These are phyloP conservation scores for Plestiodon gilberti DNA, from an alignment of 2,113 vertebrate genomes.

Conservation along the genomic window DNA sequence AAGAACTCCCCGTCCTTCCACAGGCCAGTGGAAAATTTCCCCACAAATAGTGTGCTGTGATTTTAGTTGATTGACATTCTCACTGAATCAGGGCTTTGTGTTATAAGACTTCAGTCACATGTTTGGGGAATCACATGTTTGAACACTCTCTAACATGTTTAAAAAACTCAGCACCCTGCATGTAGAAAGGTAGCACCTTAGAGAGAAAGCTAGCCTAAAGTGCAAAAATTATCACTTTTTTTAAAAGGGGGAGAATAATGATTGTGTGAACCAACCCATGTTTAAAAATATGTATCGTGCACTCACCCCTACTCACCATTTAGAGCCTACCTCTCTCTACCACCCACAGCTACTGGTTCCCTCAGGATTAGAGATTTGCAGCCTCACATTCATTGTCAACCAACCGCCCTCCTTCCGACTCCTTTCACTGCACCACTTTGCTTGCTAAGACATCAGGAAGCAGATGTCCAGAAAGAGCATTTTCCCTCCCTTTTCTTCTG, in stretches of 20 bases:
- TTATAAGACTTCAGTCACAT: too few relatives aligned
- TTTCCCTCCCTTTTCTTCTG: background rate
- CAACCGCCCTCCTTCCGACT: background rate
- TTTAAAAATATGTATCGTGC: background rate
- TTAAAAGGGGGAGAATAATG: background rate
- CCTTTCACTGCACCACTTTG: constrained; percentile 26
- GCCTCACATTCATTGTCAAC: background rate
- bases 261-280: background rate
- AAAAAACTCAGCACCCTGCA: background rate
- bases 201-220: background rate
- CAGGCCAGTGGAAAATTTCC: too few relatives aligned
- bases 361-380: background rate
- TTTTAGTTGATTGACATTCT: too few relatives aligned
- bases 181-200: background rate
- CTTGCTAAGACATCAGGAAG: constrained; percentile 6
- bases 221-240: background rate
- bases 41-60: too few relatives aligned
- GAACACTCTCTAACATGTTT: background rate
- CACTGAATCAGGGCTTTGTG: too few relatives aligned
- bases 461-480: constrained; percentile 57
- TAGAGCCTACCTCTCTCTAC: background rate
- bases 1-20: background rate
- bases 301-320: background rate
- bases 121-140: background rate
- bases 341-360: background rate